A percentile compares a stretch with the other conserved stretches of the same genome.
Evolutionary conservation across 2,888 invertebrate genomes (phyloP).

Genomic region (Xestia sexstrigata): DNA sequence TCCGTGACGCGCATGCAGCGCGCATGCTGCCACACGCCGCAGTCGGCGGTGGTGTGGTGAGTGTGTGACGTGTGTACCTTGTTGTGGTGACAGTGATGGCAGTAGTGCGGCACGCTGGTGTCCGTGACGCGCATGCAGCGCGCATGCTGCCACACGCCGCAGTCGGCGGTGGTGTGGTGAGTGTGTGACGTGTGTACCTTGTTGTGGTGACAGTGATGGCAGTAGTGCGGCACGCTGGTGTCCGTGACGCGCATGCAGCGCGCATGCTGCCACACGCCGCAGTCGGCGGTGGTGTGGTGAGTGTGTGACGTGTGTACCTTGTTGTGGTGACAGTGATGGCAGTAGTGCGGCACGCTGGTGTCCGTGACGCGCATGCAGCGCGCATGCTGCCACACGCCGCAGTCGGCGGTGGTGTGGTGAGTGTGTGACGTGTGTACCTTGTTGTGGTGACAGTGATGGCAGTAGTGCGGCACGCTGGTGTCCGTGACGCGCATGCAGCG

Average conservation of each 20-base stretch:
- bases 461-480: conserved; percentile 93
- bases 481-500: conserved; percentile 92
- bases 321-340: conserved; percentile 51
- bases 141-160: conserved; percentile 91
- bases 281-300: conserved; percentile 90
- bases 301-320: conserved; percentile 25
- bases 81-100: conserved; percentile 51
- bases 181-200: conserved; percentile 25
- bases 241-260: conserved; percentile 90
- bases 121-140: conserved; percentile 90
- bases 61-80: conserved; percentile 25
- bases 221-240: conserved; percentile 93
- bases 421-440: conserved; percentile 25
- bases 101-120: conserved; percentile 93
- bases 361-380: conserved; percentile 92
- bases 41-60: conserved; percentile 90
- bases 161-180: conserved; percentile 90
- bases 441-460: conserved; percentile 51
- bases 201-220: conserved; percentile 51
- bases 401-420: conserved; percentile 90
- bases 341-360: conserved; percentile 93
- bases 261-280: conserved; percentile 91
- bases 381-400: conserved; percentile 95
- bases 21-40: conserved; percentile 91
- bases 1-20: conserved; percentile 90